Evolutionary conservation across 2,797 vertebrate species (phyloP).

Genomic region (Steatocranus sp.): DNA sequence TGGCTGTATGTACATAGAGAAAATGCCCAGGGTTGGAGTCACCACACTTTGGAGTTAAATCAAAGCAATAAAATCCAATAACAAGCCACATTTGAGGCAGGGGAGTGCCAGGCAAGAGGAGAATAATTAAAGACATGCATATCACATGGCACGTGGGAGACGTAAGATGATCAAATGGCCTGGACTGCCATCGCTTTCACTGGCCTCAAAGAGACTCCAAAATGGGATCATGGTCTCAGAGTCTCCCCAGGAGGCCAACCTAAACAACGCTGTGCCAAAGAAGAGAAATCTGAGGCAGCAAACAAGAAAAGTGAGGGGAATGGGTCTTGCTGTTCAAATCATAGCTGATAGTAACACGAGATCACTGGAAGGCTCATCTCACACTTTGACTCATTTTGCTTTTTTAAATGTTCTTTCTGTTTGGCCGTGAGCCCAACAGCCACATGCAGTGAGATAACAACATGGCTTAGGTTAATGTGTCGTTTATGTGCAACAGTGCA

Average conservation of each 20-base stretch:
- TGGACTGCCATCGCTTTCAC: conserved; percentile 36
- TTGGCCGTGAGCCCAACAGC: conserved; percentile 4
- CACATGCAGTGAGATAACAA: conserved; percentile 16
- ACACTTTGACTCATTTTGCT: conserved; percentile 15
- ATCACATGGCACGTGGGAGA: conserved; percentile 45
- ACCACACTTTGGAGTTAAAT: not conserved
- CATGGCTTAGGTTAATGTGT: not conserved
- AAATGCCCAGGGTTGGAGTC: not conserved
- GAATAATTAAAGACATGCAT: conserved; percentile 55
- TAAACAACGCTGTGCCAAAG: conserved; percentile 55
- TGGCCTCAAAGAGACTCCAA: conserved; percentile 44
- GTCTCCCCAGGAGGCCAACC: conserved; percentile 56
- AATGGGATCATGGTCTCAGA: conserved; percentile 56
- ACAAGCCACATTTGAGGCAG: conserved; percentile 19
- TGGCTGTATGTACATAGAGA: not conserved
- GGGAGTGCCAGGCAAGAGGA: not conserved
- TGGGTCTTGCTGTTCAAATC: conserved; percentile 18
- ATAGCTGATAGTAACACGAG: conserved; percentile 30
- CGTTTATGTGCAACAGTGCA: conserved; percentile 2
- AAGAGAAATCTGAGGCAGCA: conserved; percentile 53
- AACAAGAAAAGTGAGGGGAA: conserved; percentile 10
- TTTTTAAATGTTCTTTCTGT: conserved; percentile 10
- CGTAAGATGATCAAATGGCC: conserved; percentile 32
- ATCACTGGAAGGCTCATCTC: conserved; percentile 31
- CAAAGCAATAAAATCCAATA: conserved; percentile 26